A percentile compares a stretch with the other conserved stretches of the same genome.
Conservation (phyloP, 2,888 invertebrate genomes). For the Stenchaetothrips biformis region DNA sequence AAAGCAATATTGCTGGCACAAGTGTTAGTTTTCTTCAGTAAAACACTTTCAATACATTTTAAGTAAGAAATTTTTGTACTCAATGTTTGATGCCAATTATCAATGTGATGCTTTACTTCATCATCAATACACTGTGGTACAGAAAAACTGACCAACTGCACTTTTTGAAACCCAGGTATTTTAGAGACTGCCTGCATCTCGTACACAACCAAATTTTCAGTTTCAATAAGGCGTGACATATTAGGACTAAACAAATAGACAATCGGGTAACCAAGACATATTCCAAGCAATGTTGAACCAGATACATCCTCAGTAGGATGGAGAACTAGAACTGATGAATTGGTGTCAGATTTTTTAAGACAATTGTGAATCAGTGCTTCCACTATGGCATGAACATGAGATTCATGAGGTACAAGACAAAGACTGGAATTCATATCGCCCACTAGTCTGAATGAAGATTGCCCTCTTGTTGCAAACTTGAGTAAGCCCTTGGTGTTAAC, state of each 20-base stretch:
- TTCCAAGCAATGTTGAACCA: conserved; percentile 42
- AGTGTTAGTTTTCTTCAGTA: neutral
- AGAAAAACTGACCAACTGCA: conserved; percentile 38
- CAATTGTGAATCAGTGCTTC: neutral
- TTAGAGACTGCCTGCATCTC: neutral
- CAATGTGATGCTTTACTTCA: conserved; percentile 29
- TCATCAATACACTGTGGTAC: conserved; percentile 33
- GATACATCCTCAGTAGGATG: conserved; percentile 37
- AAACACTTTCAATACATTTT: neutral
- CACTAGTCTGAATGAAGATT: neutral
- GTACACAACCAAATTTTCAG: neutral
- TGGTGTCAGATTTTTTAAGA: neutral
- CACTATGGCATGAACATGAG: neutral
- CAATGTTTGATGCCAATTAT: conserved; percentile 30
- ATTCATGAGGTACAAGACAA: neutral
- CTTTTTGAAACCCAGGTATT: conserved; percentile 24
- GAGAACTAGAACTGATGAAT: neutral
- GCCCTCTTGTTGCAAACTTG: neutral
- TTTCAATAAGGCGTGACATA: conserved; percentile 16
- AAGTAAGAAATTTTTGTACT: neutral
- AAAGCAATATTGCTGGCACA: neutral
- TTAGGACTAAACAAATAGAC: conserved; percentile 41
- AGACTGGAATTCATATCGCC: neutral
- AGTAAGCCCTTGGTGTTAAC: neutral
- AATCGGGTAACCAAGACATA: conserved; percentile 43